Evolutionary conservation across 1,140 invertebrate species (phyloP), one percentile per base, ranked within the genome.

Genomic region (Cherax quadricarinatus): DNA sequence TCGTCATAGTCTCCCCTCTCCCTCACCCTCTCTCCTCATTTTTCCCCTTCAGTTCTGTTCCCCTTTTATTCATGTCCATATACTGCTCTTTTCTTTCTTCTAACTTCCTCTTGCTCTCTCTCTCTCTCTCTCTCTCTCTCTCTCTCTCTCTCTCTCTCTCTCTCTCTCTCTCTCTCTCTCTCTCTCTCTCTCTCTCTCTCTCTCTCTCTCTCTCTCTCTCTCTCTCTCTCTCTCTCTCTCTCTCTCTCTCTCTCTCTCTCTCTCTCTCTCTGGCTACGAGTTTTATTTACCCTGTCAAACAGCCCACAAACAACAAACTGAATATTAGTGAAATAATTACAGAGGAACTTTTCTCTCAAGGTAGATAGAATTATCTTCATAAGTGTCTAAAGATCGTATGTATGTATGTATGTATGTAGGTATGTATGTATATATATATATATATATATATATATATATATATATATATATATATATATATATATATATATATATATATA

Each of bases 81-180:
- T 57, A 7, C 12, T 14, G 6, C 53, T 57, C 53, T 57, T 14
- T 57, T 14, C 12, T 14, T 57, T 14, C 12, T 14, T 57, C 53
- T 57, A 7, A 9, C 53, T 57, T 14, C 0, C 53, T 57, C 3
- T 57, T 14, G 6, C 53, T 57, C 53, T 57, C 53, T 81, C 79
- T 81, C 79, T 81, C 79, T 81, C 79, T 81, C 79, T 81, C 79
- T 79, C 75, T 79, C 48, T 48, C 75, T 79, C 53, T 81, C 79
- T 81, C 79, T 81, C 79, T 81, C 79, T 81, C 79, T 81, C 79
- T 81, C 79, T 81, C 79, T 81, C 79, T 81, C 79, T 81, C 79
- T 81, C 79, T 81, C 79, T 81, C 79, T 81, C 79, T 48, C 79
- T 81, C 79, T 80, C 78, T 80, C 78, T 41, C 78, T 80, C 78